Evolutionary conservation across 1,140 invertebrate species (phyloP).

Genomic region (Magallana ariakensis): DNA sequence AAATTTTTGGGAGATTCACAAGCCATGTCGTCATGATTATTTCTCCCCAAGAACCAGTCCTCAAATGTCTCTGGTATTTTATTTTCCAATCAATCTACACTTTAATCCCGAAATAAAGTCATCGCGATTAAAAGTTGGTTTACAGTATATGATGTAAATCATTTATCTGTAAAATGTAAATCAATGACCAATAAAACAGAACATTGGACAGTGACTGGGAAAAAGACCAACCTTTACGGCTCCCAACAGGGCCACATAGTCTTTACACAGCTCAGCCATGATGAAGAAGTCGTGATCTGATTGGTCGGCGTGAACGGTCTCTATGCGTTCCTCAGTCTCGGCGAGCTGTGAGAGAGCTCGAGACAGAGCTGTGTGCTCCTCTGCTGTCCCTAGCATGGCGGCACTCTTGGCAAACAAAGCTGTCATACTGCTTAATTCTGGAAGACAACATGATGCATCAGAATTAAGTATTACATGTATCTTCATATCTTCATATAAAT

Average conservation of each 20-base stretch:
- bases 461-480: too few relatives aligned
- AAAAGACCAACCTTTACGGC: slow-evolving; percentile 89
- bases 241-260: slow-evolving; percentile 95
- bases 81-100: too few relatives aligned
- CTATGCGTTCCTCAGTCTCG: slow-evolving; percentile 94
- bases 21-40: too few relatives aligned
- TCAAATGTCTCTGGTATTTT: too few relatives aligned
- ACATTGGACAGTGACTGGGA: too few relatives aligned
- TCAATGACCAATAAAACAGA: not conserved
- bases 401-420: slow-evolving; percentile 92
- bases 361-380: slow-evolving; percentile 96
- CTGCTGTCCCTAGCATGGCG: slow-evolving; percentile 95
- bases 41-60: too few relatives aligned
- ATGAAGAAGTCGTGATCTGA: slow-evolving; percentile 97
- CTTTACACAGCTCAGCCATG: slow-evolving; percentile 95
- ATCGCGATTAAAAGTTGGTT: too few relatives aligned
- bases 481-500: too few relatives aligned
- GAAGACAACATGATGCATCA: slow-evolving; percentile 33
- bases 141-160: not conserved
- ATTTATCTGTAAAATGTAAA: not conserved
- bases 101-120: too few relatives aligned
- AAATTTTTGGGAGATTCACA: too few relatives aligned
- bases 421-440: slow-evolving; percentile 89
- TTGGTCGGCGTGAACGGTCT: slow-evolving; percentile 93
- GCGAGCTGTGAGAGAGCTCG: slow-evolving; percentile 94